phyloP scores from a whole-genome alignment of 2,888 invertebrate species.

The Hydriomena furcata region DNA sequence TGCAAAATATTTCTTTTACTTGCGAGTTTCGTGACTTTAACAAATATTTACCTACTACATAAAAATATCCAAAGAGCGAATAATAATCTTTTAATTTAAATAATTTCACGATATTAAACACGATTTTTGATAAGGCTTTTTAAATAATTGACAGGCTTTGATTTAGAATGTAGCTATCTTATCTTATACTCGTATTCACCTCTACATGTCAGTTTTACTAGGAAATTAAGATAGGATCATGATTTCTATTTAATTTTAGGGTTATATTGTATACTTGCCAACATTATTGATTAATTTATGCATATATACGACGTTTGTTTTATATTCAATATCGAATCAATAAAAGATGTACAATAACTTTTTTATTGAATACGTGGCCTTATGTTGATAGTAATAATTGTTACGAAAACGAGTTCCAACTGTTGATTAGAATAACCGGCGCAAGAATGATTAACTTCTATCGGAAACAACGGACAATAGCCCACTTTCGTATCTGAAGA shows the following conservation, averaged over 20 bases:
- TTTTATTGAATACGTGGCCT: not conserved
- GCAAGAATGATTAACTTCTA: conserved; percentile 56
- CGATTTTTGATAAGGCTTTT: not conserved
- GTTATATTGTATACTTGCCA: too few species aligned
- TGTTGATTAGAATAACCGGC: conserved; percentile 41
- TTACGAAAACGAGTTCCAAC: conserved; percentile 30
- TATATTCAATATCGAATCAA: conserved; percentile 1
- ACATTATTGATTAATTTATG: not conserved
- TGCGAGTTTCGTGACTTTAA: conserved; percentile 3
- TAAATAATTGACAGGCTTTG: conserved; percentile 7
- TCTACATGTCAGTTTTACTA: not conserved
- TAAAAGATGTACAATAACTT: conserved; percentile 9
- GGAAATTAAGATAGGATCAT: not conserved
- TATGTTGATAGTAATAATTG: conserved; percentile 9
- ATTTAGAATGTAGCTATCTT: conserved; percentile 4
- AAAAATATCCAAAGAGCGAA: conserved; percentile 9
- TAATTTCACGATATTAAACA: conserved; percentile 6
- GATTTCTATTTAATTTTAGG: not conserved
- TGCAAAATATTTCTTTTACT: conserved; percentile 28
- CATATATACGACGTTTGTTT: not conserved
- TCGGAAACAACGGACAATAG: conserved; percentile 65
- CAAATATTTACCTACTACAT: conserved; percentile 7
- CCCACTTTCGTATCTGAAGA: conserved; percentile 58
- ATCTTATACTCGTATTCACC: conserved; percentile 1
- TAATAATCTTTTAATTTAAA: conserved; percentile 13